These are phyloP conservation scores for Tinamus guttatus DNA, from an alignment of 2,113 vertebrate species.

Conservation along the genomic window DNA sequence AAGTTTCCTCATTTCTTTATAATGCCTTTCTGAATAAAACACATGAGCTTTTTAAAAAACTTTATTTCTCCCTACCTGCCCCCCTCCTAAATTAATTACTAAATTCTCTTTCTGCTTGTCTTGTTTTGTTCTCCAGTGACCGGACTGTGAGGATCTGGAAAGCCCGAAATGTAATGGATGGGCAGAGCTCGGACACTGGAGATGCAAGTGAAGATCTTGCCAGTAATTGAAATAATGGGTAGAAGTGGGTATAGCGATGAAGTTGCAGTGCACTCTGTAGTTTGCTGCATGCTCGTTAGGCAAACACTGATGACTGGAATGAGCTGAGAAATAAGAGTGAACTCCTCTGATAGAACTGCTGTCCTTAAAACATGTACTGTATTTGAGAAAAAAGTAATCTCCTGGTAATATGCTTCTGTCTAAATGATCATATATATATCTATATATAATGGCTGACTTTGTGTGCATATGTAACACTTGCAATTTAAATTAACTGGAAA, in stretches of 20 bases:
- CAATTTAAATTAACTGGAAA: conserved; percentile 65
- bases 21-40: background rate
- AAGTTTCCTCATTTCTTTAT: background rate
- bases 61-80: accelerated
- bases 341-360: conserved; percentile 70
- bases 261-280: conserved; percentile 52
- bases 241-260: conserved; percentile 40
- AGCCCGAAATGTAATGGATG: conserved; percentile 85
- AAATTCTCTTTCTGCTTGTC: background rate
- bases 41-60: background rate
- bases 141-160: conserved; percentile 97
- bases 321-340: conserved; percentile 63
- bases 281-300: conserved; percentile 61
- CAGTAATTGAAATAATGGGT: conserved; percentile 70
- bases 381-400: conserved; percentile 47
- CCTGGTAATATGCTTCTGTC: conserved; percentile 61
- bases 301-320: conserved; percentile 61
- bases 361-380: conserved; percentile 67
- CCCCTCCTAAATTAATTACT: background rate
- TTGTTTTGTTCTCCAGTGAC: conserved; percentile 81
- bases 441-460: conserved; percentile 62
- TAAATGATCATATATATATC: conserved; percentile 20
- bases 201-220: conserved; percentile 87
- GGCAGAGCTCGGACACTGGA: conserved; percentile 79
- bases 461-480: conserved; percentile 62